phyloP scores from a whole-genome alignment of 2,888 invertebrate genomes.

The Drosophila stalkeri region DNA sequence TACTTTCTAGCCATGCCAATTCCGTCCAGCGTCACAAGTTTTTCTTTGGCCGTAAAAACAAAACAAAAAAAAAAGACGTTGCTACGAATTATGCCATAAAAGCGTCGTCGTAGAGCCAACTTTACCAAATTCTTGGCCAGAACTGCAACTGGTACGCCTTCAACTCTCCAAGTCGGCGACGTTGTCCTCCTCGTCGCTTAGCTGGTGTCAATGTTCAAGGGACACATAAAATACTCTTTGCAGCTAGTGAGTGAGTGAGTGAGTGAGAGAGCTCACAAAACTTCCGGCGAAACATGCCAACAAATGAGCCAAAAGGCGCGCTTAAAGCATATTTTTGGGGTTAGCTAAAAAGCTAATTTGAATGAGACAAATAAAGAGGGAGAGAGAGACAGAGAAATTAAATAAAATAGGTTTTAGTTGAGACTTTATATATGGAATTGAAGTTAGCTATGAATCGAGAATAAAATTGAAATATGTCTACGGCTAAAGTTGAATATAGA shows the following conservation, averaged over 20 bases:
- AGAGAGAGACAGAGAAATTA: too few relatives aligned
- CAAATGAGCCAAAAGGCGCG: constrained; percentile 51
- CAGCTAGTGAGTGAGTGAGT: constrained; percentile 28
- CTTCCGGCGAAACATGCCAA: constrained; percentile 36
- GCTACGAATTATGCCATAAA: constrained; percentile 77
- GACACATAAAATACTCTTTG: constrained; percentile 69
- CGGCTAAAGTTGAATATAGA: too few relatives aligned
- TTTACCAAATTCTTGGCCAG: constrained; percentile 43
- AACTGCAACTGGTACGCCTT: constrained; percentile 25
- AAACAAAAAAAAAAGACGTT: constrained; percentile 63
- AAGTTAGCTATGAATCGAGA: background rate
- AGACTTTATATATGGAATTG: too few relatives aligned
- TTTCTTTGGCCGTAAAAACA: constrained; percentile 57
- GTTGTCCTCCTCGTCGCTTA: constrained; percentile 39
- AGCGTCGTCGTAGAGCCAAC: constrained; percentile 59
- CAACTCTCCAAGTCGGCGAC: constrained; percentile 27
- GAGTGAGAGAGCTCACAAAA: constrained; percentile 41
- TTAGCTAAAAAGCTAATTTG: constrained; percentile 17
- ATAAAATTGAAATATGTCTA: background rate
- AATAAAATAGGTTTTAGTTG: too few relatives aligned
- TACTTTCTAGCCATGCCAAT: constrained; percentile 77
- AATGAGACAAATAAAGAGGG: background rate
- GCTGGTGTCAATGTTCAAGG: constrained; percentile 73
- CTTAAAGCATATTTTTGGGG: constrained; percentile 43
- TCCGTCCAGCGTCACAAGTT: constrained; percentile 27